Evolutionary conservation across 2,797 vertebrate species (phyloP).

Genomic region (Bovichtus variegatus): DNA sequence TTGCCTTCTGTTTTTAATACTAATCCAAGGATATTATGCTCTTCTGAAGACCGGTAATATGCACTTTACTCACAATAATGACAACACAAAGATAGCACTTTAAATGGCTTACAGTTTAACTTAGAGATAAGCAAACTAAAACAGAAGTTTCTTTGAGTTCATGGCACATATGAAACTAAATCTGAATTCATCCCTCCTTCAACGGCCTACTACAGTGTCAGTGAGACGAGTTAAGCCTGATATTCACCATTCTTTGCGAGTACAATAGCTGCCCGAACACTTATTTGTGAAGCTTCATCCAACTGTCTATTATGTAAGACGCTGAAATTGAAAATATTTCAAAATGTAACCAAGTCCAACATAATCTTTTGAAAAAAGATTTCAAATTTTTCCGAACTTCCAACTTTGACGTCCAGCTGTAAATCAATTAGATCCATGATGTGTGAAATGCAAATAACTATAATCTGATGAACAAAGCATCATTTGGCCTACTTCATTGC

Average conservation of each 20-base stretch:
- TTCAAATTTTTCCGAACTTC: background rate
- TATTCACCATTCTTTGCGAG: background rate
- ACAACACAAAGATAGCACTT: background rate
- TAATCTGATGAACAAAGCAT: conserved; percentile 49
- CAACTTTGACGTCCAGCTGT: conserved; percentile 20
- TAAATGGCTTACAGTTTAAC: background rate
- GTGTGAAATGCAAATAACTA: conserved; percentile 53
- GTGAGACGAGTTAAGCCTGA: background rate
- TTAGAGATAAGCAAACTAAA: background rate
- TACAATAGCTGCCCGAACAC: background rate
- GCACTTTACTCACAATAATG: background rate
- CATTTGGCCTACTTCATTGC: conserved; percentile 41
- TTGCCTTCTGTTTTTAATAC: conserved; percentile 29
- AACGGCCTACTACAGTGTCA: background rate
- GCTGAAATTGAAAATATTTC: background rate
- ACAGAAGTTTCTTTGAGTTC: background rate
- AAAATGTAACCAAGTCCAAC: background rate
- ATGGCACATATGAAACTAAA: background rate
- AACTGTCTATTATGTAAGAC: background rate
- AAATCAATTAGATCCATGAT: conserved; percentile 40
- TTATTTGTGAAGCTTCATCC: background rate
- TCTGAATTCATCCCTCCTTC: background rate
- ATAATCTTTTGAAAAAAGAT: background rate
- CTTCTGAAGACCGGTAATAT: conserved; percentile 1
- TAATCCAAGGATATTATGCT: conserved; percentile 27